These are phyloP conservation scores for Fukomys damarensis DNA, from an alignment of 2,113 vertebrate genomes.

Conservation along the genomic window DNA sequence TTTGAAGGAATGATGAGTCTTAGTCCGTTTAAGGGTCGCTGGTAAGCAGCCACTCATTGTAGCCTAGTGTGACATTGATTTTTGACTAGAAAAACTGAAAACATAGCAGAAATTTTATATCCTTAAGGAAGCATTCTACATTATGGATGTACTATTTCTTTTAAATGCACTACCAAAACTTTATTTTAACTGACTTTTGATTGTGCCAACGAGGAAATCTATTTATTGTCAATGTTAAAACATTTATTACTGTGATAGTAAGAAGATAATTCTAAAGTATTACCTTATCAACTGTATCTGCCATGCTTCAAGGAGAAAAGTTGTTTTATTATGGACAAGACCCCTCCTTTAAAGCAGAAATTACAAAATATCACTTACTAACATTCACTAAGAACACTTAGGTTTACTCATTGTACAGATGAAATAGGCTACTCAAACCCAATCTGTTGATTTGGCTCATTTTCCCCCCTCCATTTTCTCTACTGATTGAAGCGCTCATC, in stretches of 20 bases:
- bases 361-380: constrained; percentile 62
- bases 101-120: background rate
- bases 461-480: constrained; percentile 14
- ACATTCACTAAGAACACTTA: constrained; percentile 34
- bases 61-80: constrained; percentile 61
- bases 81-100: constrained; percentile 65
- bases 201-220: constrained; percentile 58
- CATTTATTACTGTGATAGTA: constrained; percentile 56
- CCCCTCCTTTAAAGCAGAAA: background rate
- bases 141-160: constrained; percentile 25
- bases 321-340: background rate
- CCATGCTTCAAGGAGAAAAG: background rate
- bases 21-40: constrained; percentile 53
- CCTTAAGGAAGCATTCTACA: constrained; percentile 63
- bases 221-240: constrained; percentile 32
- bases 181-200: constrained; percentile 46
- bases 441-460: constrained; percentile 60
- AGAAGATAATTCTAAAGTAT: constrained; percentile 13
- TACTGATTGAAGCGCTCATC: constrained; percentile 41
- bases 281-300: constrained; percentile 50
- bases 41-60: constrained; percentile 49
- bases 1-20: constrained; percentile 68
- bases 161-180: constrained; percentile 47
- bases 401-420: constrained; percentile 25
- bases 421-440: constrained; percentile 44